These are phyloP conservation scores for Hirundichthys speculiger DNA, from an alignment of 2,113 vertebrate genomes.

Conservation along the genomic window DNA sequence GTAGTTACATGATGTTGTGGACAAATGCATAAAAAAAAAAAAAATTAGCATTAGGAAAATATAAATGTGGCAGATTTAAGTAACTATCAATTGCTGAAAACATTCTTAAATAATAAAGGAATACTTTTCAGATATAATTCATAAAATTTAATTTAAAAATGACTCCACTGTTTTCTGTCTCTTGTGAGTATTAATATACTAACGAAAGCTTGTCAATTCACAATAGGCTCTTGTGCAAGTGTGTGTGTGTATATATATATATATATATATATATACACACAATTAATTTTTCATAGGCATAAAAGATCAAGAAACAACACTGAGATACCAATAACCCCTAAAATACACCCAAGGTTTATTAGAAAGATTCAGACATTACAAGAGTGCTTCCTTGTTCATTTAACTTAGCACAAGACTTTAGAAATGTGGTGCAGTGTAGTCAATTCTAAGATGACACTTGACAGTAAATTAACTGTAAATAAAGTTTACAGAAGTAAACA, in stretches of 20 bases:
- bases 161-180: no score
- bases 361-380: constrained; percentile 77
- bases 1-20: no score
- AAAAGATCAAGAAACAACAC: constrained; percentile 33
- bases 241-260: not conserved
- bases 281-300: not conserved
- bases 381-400: constrained; percentile 70
- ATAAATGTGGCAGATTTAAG: no score
- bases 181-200: no score
- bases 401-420: constrained; percentile 72
- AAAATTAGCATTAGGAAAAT: no score
- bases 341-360: constrained; percentile 77
- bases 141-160: no score
- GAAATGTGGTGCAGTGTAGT: constrained; percentile 71
- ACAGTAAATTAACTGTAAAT: constrained; percentile 58
- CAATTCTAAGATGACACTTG: constrained; percentile 43
- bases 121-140: no score
- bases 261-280: not conserved
- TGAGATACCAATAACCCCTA: constrained; percentile 51
- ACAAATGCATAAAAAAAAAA: no score
- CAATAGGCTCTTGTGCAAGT: no score
- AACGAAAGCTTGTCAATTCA: no score
- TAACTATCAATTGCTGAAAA: no score
- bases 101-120: no score
- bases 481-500: constrained; percentile 61